Evolutionary conservation across 2,888 invertebrate genomes (phyloP).

Genomic region (Eupithecia insigniata): DNA sequence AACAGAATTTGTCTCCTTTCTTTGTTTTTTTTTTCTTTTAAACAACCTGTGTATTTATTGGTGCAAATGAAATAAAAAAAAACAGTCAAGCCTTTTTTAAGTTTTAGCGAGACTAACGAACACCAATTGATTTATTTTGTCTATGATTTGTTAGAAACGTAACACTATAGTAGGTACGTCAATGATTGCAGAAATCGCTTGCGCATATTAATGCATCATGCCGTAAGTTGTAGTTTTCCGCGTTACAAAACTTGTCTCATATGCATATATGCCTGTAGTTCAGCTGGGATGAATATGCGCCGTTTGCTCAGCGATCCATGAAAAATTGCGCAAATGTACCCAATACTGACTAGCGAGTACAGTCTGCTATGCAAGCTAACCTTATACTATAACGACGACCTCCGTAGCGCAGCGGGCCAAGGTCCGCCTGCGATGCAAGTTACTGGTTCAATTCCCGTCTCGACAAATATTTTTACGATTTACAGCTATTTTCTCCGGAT

Average conservation of each 20-base stretch:
- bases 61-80: too few species aligned
- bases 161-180: background rate
- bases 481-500: background rate
- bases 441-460: too few species aligned
- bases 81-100: too few species aligned
- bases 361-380: slow-evolving; percentile 13
- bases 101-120: too few species aligned
- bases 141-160: background rate
- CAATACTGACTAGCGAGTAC: slow-evolving; percentile 17
- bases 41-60: too few species aligned
- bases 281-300: slow-evolving; percentile 57
- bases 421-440: background rate
- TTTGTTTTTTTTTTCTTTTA: too few species aligned
- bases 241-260: slow-evolving; percentile 44
- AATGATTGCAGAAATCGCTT: slow-evolving; percentile 9
- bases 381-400: background rate
- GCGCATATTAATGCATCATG: slow-evolving; percentile 33
- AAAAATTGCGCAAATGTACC: slow-evolving; percentile 52
- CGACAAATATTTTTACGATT: background rate
- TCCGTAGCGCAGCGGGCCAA: background rate
- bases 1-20: too few species aligned
- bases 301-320: slow-evolving; percentile 56
- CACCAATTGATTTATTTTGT: background rate
- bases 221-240: slow-evolving; percentile 52
- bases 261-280: slow-evolving; percentile 14